Percentiles rank a stretch among this genome's conserved stretches.
These are phyloP conservation scores for Dryas iulia DNA, from an alignment of 1,140 invertebrate species.

Conservation along the genomic window DNA sequence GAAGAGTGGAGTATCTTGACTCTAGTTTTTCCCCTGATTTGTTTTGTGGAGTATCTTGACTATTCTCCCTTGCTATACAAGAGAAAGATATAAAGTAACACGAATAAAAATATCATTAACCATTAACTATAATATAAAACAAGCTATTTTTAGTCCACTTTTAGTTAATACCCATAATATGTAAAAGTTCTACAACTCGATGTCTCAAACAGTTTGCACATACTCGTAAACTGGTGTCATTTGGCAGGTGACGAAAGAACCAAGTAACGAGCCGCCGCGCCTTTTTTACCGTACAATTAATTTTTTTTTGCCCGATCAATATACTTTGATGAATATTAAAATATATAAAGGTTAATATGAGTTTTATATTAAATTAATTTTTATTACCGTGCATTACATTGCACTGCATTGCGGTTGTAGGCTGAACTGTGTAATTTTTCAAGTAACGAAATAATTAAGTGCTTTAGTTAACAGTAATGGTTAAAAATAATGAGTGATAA, in stretches of 20 bases:
- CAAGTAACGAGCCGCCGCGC: neutral
- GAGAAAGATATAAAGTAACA: too few relatives aligned
- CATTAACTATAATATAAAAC: neutral
- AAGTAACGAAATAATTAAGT: neutral
- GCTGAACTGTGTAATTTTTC: neutral
- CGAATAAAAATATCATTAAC: neutral
- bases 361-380: constrained; percentile 2
- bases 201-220: neutral
- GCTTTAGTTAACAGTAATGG: neutral
- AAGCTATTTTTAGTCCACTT: neutral
- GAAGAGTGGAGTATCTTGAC: too few relatives aligned
- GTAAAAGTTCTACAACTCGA: neutral
- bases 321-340: neutral
- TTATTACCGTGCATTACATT: too few relatives aligned
- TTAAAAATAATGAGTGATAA: neutral
- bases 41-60: too few relatives aligned
- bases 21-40: too few relatives aligned
- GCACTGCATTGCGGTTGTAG: neutral
- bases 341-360: neutral
- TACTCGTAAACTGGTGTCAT: neutral
- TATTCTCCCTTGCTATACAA: too few relatives aligned
- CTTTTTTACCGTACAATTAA: neutral
- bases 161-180: neutral
- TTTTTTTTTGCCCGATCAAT: neutral
- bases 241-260: neutral